Conservation (phyloP, 2,113 vertebrate species). For the Oreochromis tanganicae region DNA sequence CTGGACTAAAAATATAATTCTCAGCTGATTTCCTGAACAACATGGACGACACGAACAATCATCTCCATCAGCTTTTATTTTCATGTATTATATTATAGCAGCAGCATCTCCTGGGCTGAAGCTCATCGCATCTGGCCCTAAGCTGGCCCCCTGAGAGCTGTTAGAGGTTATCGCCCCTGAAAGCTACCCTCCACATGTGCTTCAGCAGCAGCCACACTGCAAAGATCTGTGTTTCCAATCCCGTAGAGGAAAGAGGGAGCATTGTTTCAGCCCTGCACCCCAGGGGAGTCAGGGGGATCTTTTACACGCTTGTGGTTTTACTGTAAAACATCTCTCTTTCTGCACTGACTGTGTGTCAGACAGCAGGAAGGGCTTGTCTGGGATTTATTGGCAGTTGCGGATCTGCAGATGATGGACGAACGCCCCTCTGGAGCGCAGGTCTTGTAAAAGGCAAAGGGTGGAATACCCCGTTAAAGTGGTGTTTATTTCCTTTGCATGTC, state of each 20-base stretch:
- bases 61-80: background rate
- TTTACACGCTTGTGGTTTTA: conserved; percentile 59
- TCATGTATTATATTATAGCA: background rate
- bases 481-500: conserved; percentile 55
- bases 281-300: conserved; percentile 33
- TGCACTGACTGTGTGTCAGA: conserved; percentile 32
- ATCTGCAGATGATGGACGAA: conserved; percentile 54
- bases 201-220: background rate
- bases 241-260: conserved; percentile 38
- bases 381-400: conserved; percentile 51
- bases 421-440: conserved; percentile 20
- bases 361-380: conserved; percentile 51
- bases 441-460: conserved; percentile 47
- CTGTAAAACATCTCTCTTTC: conserved; percentile 63
- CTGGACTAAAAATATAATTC: background rate
- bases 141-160: conserved; percentile 20
- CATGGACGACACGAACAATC: background rate
- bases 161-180: conserved; percentile 41
- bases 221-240: conserved; percentile 19
- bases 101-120: background rate
- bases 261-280: conserved; percentile 37
- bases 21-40: background rate
- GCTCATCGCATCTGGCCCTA: conserved; percentile 35
- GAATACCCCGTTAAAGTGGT: conserved; percentile 23
- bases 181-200: conserved; percentile 37